Evolutionary conservation across 2,797 vertebrate genomes (phyloP).

Genomic region (Emydoidea blandingii): DNA sequence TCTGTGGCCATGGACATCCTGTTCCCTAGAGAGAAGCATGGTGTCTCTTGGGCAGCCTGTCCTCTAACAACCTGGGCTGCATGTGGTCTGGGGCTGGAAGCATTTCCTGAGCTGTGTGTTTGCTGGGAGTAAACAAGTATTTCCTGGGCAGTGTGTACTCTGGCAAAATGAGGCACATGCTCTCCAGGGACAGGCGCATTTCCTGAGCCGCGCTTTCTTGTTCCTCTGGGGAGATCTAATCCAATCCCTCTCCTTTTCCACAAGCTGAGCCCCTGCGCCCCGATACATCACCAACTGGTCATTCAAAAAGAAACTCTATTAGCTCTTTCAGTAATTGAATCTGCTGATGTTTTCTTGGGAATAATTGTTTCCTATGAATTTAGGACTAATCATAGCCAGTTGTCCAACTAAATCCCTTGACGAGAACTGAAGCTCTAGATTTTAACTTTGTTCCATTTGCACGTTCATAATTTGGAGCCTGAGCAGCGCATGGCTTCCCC

Average conservation of each 20-base stretch:
- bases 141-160: background rate
- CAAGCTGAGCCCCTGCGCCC: background rate
- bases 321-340: rapidly evolving
- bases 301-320: background rate
- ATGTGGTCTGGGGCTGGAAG: background rate
- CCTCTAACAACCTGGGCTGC: background rate
- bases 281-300: background rate
- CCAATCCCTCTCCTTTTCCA: background rate
- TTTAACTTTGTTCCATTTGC: background rate
- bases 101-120: background rate
- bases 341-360: background rate
- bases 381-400: background rate
- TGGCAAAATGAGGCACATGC: background rate
- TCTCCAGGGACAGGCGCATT: rapidly evolving
- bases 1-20: background rate
- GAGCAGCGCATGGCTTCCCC: background rate
- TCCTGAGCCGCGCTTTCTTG: background rate
- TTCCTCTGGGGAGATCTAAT: background rate
- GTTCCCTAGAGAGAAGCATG: background rate
- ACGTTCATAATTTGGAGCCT: background rate
- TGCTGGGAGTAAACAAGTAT: background rate
- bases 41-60: background rate
- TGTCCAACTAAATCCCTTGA: background rate
- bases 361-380: background rate
- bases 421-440: background rate